Conservation (phyloP, 1,140 invertebrate species). For the Drosophila lini region DNA sequence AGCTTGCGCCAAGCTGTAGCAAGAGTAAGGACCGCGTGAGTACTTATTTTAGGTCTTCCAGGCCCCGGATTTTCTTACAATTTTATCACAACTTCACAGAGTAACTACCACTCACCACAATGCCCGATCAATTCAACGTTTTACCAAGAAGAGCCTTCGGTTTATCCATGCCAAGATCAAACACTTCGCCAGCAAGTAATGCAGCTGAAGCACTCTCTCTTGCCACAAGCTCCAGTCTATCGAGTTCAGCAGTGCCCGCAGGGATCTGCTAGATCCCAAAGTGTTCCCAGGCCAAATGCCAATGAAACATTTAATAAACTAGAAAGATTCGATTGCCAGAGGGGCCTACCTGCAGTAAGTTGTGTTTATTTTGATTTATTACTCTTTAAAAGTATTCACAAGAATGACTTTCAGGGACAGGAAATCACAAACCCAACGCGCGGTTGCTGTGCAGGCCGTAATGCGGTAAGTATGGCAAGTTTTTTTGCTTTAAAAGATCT, state of each 20-base stretch:
- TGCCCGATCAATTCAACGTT: not conserved
- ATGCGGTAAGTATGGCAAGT: not conserved
- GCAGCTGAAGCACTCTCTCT: not conserved
- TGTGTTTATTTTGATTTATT: too few species aligned
- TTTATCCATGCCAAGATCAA: not conserved
- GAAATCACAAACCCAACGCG: not conserved
- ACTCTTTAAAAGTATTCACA: not conserved
- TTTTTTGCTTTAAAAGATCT: not conserved
- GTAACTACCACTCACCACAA: not conserved
- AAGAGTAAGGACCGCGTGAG: constrained; percentile 2
- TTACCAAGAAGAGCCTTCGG: not conserved
- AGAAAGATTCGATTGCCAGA: not conserved
- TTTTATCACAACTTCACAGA: not conserved
- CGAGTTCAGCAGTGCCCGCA: not conserved
- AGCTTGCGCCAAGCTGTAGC: not conserved
- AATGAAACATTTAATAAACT: not conserved
- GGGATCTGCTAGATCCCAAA: constrained; percentile 4
- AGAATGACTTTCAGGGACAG: not conserved
- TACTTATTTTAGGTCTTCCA: not conserved
- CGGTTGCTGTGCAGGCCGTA: not conserved
- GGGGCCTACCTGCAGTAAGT: not conserved
- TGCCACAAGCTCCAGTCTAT: not conserved
- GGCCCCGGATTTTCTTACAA: not conserved
- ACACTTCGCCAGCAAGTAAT: not conserved
- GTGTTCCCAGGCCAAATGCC: not conserved